Percentiles rank a stretch among this genome's conserved stretches.
These are phyloP conservation scores for Xestia c-nigrum DNA, from an alignment of 2,888 invertebrate genomes.

Conservation along the genomic window DNA sequence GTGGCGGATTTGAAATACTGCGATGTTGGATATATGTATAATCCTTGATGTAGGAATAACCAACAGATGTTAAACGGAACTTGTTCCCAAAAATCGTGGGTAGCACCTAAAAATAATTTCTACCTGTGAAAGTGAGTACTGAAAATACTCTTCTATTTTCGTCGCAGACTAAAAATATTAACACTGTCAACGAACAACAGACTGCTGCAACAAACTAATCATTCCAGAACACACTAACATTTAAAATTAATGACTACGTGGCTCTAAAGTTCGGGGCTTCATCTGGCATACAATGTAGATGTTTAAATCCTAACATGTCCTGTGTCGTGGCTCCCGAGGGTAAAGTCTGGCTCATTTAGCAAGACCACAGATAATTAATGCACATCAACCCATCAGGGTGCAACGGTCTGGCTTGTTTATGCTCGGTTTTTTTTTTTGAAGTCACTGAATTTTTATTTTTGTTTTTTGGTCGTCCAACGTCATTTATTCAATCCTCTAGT, in stretches of 20 bases:
- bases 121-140: neutral
- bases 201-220: constrained; percentile 18
- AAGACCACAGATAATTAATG: constrained; percentile 59
- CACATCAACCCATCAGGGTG: constrained; percentile 53
- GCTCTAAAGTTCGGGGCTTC: constrained; percentile 45
- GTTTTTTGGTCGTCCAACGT: neutral
- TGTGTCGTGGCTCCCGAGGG: constrained; percentile 35
- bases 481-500: neutral
- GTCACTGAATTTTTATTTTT: neutral
- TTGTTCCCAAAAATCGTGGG: neutral
- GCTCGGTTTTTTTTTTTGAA: constrained; percentile 7
- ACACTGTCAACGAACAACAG: constrained; percentile 13
- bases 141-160: neutral
- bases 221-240: constrained; percentile 34
- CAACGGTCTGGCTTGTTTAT: constrained; percentile 34
- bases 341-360: constrained; percentile 49
- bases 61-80: neutral
- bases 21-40: neutral
- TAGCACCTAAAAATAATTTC: neutral
- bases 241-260: constrained; percentile 42
- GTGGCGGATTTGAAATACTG: neutral
- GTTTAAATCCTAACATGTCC: constrained; percentile 49
- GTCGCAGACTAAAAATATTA: neutral
- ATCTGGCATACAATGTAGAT: constrained; percentile 44
- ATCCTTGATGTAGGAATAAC: too few relatives aligned